Evolutionary conservation across 2,797 vertebrate genomes (phyloP).

Genomic region (Sebastolobus alascanus): DNA sequence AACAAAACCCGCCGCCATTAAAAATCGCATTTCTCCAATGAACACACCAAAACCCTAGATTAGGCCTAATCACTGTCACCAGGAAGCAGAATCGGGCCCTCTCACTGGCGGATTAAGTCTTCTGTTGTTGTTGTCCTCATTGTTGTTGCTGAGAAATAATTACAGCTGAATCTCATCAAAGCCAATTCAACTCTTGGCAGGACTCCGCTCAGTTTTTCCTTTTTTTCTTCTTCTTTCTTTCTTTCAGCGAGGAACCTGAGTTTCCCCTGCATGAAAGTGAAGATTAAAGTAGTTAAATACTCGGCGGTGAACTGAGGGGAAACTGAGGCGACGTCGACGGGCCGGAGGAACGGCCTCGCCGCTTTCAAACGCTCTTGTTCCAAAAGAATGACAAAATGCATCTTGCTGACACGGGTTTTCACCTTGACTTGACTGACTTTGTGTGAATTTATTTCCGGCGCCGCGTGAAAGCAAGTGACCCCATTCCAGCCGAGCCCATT

Average conservation of each 20-base stretch:
- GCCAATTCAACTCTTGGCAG: slow-evolving; percentile 87
- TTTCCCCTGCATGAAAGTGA: slow-evolving; percentile 69
- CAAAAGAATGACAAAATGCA: slow-evolving; percentile 73
- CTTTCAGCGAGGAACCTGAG: slow-evolving; percentile 73
- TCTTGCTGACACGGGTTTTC: slow-evolving; percentile 85
- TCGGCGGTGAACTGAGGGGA: slow-evolving; percentile 42
- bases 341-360: slow-evolving; percentile 37
- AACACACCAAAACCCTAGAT: slow-evolving; percentile 85
- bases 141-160: slow-evolving; percentile 88
- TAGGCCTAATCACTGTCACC: slow-evolving; percentile 88
- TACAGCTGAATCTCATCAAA: slow-evolving; percentile 88
- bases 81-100: slow-evolving; percentile 85
- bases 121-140: slow-evolving; percentile 87
- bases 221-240: slow-evolving; percentile 27
- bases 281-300: slow-evolving; percentile 75
- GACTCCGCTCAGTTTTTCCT: slow-evolving; percentile 66
- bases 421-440: slow-evolving; percentile 89
- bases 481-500: slow-evolving; percentile 83
- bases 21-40: slow-evolving; percentile 83
- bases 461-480: slow-evolving; percentile 83
- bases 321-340: slow-evolving; percentile 44
- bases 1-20: slow-evolving; percentile 78
- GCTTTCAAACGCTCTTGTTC: slow-evolving; percentile 69
- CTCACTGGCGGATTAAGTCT: slow-evolving; percentile 88
- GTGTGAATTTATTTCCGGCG: slow-evolving; percentile 83